Evolutionary conservation across 2,797 vertebrate genomes (phyloP).

Genomic region (Haliaeetus vocifer): DNA sequence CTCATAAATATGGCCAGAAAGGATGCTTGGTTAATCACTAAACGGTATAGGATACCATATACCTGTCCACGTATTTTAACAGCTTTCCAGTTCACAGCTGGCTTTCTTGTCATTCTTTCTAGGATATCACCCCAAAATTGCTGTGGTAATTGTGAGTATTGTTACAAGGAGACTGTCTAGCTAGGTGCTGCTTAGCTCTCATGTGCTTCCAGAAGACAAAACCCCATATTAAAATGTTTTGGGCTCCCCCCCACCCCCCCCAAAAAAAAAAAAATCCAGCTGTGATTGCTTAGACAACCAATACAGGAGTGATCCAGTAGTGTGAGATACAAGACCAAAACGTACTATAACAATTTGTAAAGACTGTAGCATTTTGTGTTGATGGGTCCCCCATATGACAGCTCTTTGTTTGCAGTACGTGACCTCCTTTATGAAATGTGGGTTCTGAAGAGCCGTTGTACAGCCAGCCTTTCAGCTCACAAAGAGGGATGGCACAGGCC

Average conservation of each 20-base stretch:
- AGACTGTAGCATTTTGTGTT: not conserved
- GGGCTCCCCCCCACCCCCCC: fast-evolving
- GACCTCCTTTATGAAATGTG: not conserved
- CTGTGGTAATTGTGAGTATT: not conserved
- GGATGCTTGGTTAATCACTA: not conserved
- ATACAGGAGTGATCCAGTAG: not conserved
- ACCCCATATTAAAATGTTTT: not conserved
- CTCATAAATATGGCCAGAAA: not conserved
- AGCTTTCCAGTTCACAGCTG: not conserved
- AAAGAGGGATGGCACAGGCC: not conserved
- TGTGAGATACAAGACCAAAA: not conserved
- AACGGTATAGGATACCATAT: not conserved
- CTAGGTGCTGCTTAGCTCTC: not conserved
- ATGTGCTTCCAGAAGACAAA: not conserved
- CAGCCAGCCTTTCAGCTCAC: not conserved
- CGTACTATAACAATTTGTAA: not conserved
- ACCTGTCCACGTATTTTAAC: not conserved
- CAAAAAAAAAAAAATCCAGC: not conserved
- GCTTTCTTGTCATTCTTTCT: not conserved
- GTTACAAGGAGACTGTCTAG: not conserved
- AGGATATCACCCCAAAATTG: not conserved
- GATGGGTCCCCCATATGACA: not conserved
- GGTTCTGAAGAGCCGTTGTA: not conserved
- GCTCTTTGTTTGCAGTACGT: not conserved
- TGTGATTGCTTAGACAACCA: not conserved